A percentile compares a stretch with the other conserved stretches of the same genome.
Evolutionary conservation across 1,140 invertebrate genomes (phyloP).

Genomic region (Scaptomyza montana): DNA sequence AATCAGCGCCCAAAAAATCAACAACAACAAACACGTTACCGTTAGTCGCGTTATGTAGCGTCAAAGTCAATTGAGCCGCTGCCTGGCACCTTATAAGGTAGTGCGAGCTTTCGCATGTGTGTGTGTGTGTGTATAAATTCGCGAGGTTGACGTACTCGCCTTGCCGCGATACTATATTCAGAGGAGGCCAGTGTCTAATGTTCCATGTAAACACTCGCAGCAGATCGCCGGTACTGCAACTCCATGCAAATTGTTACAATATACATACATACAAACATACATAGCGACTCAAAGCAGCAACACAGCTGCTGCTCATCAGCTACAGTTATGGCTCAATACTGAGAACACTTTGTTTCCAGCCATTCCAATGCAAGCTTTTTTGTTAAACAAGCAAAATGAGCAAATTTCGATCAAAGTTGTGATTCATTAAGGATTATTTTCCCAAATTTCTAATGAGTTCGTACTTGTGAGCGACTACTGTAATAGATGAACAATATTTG

Average conservation of each 20-base stretch:
- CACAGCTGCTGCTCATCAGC: conserved; percentile 4
- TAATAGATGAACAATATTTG: conserved; percentile 2
- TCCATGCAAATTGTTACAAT: conserved; percentile 37
- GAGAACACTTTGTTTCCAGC: neutral
- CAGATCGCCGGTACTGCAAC: neutral
- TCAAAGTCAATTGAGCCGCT: conserved; percentile 40
- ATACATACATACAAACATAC: neutral
- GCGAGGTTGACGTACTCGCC: conserved; percentile 68
- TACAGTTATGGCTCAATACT: neutral
- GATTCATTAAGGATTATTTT: neutral
- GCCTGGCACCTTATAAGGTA: conserved; percentile 30
- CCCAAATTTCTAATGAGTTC: neutral
- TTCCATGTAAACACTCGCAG: conserved; percentile 39
- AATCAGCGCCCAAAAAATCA: conserved; percentile 49
- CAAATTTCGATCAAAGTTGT: neutral
- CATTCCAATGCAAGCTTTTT: no score
- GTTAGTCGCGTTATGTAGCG: conserved; percentile 51
- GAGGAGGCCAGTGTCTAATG: conserved; percentile 47
- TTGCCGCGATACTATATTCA: conserved; percentile 31
- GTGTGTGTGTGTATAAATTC: conserved; percentile 19
- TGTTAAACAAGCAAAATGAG: neutral
- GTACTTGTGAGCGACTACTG: neutral
- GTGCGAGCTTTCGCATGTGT: conserved; percentile 14
- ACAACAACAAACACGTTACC: conserved; percentile 47
- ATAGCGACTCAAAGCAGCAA: conserved; percentile 14